A percentile compares a stretch with the other conserved stretches of the same genome.
These are phyloP conservation scores for Napeogenes inachia DNA, from an alignment of 2,888 invertebrate genomes.

Conservation along the genomic window DNA sequence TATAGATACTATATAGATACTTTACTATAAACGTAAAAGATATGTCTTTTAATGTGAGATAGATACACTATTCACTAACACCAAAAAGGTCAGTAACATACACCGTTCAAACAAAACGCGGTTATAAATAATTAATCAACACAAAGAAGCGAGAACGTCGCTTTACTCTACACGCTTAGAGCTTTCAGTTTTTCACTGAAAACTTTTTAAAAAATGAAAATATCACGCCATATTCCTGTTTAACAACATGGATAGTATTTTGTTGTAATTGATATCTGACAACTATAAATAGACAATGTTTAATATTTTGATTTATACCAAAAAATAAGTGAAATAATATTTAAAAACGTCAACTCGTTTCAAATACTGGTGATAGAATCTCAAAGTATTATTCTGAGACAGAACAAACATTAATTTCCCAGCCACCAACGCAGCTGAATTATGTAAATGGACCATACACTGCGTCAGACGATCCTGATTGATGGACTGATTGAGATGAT, in stretches of 20 bases:
- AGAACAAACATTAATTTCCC: conserved; percentile 25
- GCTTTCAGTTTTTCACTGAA: conserved; percentile 20
- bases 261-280: background rate
- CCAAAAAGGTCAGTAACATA: conserved; percentile 9
- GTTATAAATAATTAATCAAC: conserved; percentile 37
- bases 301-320: no score
- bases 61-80: background rate
- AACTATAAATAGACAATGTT: background rate
- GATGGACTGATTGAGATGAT: conserved; percentile 46
- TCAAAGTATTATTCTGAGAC: conserved; percentile 16
- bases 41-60: no score
- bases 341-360: no score
- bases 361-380: background rate
- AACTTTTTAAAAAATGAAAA: conserved; percentile 9
- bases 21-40: no score
- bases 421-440: conserved; percentile 55
- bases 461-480: conserved; percentile 68
- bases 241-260: no score
- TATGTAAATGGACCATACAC: conserved; percentile 63
- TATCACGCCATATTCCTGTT: conserved; percentile 10
- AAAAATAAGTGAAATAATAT: no score
- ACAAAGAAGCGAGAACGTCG: conserved; percentile 55
- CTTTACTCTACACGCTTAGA: conserved; percentile 18
- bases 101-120: conserved; percentile 12
- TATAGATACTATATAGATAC: no score